Conservation (phyloP, 1,140 invertebrate genomes). For the Macrostomum lignano region DNA sequence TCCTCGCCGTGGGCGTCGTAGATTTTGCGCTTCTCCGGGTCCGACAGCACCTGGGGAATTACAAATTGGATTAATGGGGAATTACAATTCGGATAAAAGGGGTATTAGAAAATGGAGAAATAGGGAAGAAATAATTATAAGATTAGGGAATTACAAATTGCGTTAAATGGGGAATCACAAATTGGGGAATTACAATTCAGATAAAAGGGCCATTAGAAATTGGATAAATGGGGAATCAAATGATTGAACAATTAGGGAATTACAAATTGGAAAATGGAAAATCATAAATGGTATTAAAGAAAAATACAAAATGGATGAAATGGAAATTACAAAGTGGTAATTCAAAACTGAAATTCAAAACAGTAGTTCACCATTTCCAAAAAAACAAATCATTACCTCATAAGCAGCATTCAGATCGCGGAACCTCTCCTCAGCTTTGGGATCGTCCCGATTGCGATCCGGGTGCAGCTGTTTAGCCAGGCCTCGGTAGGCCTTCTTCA, state of each 20-base stretch:
- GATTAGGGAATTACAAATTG: no score
- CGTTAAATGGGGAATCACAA: no score
- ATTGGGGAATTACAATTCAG: no score
- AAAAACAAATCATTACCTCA: conserved; percentile 33
- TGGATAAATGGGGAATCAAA: no score
- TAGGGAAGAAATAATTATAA: no score
- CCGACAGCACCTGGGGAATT: conserved; percentile 44
- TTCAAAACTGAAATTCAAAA: no score
- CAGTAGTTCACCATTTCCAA: background rate
- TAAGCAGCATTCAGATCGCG: conserved; percentile 86
- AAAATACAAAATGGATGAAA: no score
- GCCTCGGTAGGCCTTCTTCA: conserved; percentile 84
- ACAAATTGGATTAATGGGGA: no score
- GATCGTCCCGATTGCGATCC: conserved; percentile 83
- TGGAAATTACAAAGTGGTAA: no score
- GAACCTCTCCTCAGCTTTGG: conserved; percentile 63
- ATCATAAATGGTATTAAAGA: background rate
- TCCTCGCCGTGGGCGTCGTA: conserved; percentile 91
- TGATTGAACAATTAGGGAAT: background rate
- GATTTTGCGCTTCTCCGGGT: conserved; percentile 64
- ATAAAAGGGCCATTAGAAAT: no score
- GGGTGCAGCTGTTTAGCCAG: conserved; percentile 87
- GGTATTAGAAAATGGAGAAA: no score
- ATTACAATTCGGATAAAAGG: no score
- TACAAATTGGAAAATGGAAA: conserved; percentile 2